Conservation (phyloP, 2,888 invertebrate species). For the Antitype chi region DNA sequence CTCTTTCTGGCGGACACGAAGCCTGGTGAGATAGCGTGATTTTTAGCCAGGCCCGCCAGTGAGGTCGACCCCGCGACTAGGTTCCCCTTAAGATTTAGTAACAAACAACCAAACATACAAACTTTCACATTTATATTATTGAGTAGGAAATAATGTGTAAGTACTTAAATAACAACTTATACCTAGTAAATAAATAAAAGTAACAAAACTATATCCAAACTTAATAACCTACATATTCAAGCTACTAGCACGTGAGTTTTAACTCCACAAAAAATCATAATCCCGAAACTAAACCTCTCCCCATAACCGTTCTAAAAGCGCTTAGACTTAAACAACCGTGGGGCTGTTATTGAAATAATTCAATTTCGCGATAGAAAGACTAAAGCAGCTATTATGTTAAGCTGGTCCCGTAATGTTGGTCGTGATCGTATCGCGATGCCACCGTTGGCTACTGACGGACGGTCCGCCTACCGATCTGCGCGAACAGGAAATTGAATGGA, state of each 20-base stretch:
- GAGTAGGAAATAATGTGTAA: too few species aligned
- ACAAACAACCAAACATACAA: too few species aligned
- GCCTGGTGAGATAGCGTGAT: too few species aligned
- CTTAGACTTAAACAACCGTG: conserved; percentile 45
- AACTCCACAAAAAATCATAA: not conserved
- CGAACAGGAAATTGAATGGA: conserved; percentile 67
- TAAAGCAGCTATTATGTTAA: conserved; percentile 66
- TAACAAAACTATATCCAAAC: too few species aligned
- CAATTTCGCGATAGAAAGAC: conserved; percentile 64
- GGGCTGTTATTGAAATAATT: conserved; percentile 67
- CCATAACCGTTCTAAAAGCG: conserved; percentile 4
- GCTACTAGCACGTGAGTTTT: not conserved
- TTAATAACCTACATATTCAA: not conserved
- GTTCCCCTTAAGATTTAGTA: too few species aligned
- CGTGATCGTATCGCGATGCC: conserved; percentile 80
- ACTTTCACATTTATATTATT: too few species aligned
- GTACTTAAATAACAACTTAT: too few species aligned
- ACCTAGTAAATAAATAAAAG: too few species aligned
- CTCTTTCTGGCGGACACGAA: too few species aligned
- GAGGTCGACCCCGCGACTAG: too few species aligned
- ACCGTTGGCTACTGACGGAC: conserved; percentile 79
- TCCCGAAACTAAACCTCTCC: not conserved
- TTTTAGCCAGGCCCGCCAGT: too few species aligned
- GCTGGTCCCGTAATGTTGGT: conserved; percentile 68
- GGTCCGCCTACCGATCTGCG: conserved; percentile 71